phyloP scores from a whole-genome alignment of 2,888 invertebrate genomes.

The Drosophila meridiana region DNA sequence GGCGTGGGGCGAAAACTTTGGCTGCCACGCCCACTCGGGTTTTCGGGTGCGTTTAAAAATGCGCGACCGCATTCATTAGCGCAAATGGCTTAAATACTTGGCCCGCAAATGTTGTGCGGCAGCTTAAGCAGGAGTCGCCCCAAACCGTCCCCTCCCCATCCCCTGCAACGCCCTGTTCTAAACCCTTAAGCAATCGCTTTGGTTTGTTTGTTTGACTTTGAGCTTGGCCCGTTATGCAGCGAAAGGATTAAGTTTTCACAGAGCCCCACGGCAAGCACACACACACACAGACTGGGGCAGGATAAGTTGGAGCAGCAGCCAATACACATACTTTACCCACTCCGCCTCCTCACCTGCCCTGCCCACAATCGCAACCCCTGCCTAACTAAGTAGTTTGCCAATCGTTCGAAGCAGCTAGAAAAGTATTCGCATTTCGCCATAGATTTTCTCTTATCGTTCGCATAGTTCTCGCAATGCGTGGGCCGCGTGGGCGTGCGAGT shows the following conservation, averaged over 20 bases:
- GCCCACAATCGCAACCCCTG: background rate
- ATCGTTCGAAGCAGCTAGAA: conserved; percentile 46
- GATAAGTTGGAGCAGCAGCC: conserved; percentile 57
- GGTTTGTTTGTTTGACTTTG: conserved; percentile 79
- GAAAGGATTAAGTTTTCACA: conserved; percentile 75
- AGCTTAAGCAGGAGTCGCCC: conserved; percentile 60
- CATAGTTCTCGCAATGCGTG: conserved; percentile 48
- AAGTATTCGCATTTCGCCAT: conserved; percentile 57
- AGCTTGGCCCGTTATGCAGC: conserved; percentile 63
- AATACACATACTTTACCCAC: conserved; percentile 1
- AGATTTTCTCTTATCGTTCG: conserved; percentile 69
- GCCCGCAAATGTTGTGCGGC: conserved; percentile 65
- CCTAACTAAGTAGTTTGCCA: conserved; percentile 51
- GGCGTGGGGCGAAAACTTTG: conserved; percentile 41
- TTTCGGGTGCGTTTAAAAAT: conserved; percentile 67
- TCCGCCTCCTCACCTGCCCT: background rate
- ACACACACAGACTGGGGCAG: conserved; percentile 10
- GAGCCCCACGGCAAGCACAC: conserved; percentile 43
- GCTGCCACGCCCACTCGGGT: conserved; percentile 7
- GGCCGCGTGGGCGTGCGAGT: background rate
- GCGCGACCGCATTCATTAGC: conserved; percentile 82
- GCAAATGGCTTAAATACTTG: conserved; percentile 82
- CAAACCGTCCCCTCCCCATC: background rate
- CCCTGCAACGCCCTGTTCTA: background rate
- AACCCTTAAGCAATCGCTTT: conserved; percentile 27